Conservation (phyloP, 2,797 vertebrate genomes). For the Balearica regulorum region DNA sequence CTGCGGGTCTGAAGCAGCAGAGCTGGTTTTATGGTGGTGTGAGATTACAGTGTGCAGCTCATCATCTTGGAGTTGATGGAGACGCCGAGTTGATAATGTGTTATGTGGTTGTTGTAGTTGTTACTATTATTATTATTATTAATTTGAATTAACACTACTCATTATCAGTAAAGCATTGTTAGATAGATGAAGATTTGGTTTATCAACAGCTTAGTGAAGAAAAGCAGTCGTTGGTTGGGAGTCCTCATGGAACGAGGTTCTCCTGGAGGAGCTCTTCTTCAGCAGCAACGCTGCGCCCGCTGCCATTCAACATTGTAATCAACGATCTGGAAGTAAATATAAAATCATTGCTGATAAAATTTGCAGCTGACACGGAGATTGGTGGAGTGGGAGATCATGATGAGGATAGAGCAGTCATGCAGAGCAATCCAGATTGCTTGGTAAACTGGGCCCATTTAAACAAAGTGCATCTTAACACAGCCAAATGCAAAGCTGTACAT, state of each 20-base stretch:
- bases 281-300: fast-evolving
- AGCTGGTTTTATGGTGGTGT: neutral
- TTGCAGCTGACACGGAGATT: neutral
- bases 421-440: constrained; percentile 21
- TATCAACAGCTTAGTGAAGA: neutral
- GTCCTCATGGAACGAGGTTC: neutral
- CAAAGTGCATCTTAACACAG: neutral
- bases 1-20: neutral
- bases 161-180: neutral
- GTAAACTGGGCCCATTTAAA: constrained; percentile 13
- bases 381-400: constrained; percentile 36
- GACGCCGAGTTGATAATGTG: fast-evolving
- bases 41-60: neutral
- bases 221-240: neutral
- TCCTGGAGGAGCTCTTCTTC: neutral
- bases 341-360: constrained; percentile 40
- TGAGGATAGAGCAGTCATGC: constrained; percentile 28
- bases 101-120: neutral
- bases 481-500: neutral
- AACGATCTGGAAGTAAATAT: constrained; percentile 42
- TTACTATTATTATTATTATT: neutral
- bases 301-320: neutral
- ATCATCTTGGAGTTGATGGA: neutral
- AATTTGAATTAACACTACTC: neutral
- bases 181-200: neutral